phyloP scores from a whole-genome alignment of 2,797 vertebrate species.

The Thalassophryne amazonica region DNA sequence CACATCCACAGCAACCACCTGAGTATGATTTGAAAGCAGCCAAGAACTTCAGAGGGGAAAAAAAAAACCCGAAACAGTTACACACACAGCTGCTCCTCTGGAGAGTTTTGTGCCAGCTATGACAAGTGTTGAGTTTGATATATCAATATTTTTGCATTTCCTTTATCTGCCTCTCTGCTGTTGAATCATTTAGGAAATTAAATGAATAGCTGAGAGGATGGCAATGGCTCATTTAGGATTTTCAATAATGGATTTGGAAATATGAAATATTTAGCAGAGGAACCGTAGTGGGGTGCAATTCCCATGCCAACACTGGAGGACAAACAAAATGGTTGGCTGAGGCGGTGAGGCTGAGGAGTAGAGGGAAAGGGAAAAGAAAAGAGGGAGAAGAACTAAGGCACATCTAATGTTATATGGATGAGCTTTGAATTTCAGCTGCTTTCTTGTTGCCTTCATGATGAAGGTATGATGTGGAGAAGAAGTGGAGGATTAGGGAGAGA shows the following conservation, averaged over 20 bases:
- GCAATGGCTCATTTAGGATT: conserved; percentile 61
- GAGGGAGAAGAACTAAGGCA: background rate
- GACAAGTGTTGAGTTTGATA: conserved; percentile 23
- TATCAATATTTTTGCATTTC: conserved; percentile 57
- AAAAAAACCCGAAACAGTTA: too few species aligned
- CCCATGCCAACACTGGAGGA: conserved; percentile 38
- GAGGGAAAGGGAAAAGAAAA: background rate
- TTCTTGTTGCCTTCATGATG: conserved; percentile 12
- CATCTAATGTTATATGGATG: too few species aligned
- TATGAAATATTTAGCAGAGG: conserved; percentile 72
- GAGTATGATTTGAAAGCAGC: conserved; percentile 24
- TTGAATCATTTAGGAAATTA: conserved; percentile 67
- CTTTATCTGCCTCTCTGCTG: conserved; percentile 32
- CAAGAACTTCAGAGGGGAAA: conserved; percentile 3
- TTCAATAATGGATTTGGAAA: conserved; percentile 77
- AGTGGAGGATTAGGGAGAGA: background rate
- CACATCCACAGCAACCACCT: conserved; percentile 21
- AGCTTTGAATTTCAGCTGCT: too few species aligned
- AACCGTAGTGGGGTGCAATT: conserved; percentile 39
- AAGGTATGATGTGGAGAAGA: background rate
- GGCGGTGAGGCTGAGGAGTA: background rate
- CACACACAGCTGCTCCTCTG: background rate
- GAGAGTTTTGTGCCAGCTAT: conserved; percentile 6
- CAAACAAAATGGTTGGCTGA: conserved; percentile 58
- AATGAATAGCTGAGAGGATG: conserved; percentile 64